Evolutionary conservation across 2,888 invertebrate genomes (phyloP), one percentile per base, ranked within the genome.

Genomic region (Eulithis testata): DNA sequence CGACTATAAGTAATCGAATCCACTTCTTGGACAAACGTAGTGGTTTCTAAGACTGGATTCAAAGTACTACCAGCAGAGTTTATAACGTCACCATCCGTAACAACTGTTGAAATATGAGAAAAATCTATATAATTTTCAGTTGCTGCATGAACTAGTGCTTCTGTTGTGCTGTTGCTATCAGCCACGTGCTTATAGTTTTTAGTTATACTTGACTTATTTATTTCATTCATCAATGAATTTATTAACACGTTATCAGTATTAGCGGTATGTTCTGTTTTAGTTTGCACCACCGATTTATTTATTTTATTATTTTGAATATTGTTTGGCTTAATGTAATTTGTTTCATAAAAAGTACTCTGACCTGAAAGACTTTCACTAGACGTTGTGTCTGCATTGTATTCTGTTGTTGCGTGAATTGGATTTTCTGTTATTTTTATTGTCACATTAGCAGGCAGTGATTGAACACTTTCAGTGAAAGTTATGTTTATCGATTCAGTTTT

Each of bases 1-100:
- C 51, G 40, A 27, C 40, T 51, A 11, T 47, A 60, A 40, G 49
- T 58, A 58, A 31, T 27, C 43, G 40, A 21, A 21, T 21, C 8
- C n/a, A 53, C 9, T 21, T 40, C 61, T 58, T n/a, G n/a, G 4
- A 14, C 43, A 37, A 27, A 1, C n/a, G 47, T n/a, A 37, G 63
- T 62, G 21, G 44, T 58, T 56, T 60, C 40, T 11, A 49, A 3
- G n/a, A 27, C 50, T 5, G n/a, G 4, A 40, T 60, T 56, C 31
- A 14, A 2, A 37, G 50, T 47, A 9, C 12, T 54, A 51, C 27
- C 21, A 57, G 49, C 14, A 27, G 40, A 21, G 2, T 58, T 21
- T 7, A 5, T 53, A 11, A 3, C 51, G 21, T 56, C 14, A 31
- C 6, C 31, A 31, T 44, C 47, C 40, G 47, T 47, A 14, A n/a